These are phyloP conservation scores for Psilopogon haemacephalus DNA, from an alignment of 2,113 vertebrate species.

Conservation along the genomic window DNA sequence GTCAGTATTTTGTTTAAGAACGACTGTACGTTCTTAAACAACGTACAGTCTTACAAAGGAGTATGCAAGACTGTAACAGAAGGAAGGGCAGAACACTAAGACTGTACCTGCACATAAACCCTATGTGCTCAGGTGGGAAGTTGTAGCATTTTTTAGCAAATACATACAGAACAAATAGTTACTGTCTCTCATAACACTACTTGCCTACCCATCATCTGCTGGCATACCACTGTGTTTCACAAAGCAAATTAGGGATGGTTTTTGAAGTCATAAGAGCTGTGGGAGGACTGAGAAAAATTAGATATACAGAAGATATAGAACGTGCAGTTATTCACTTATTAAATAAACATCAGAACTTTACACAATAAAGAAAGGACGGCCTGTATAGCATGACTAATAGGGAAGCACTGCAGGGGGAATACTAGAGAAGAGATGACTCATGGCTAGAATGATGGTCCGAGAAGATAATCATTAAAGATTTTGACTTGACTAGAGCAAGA, in stretches of 20 bases:
- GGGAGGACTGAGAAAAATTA: background rate
- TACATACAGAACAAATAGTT: background rate
- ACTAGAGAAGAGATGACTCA: constrained; percentile 23
- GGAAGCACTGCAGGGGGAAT: background rate
- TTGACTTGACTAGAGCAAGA: background rate
- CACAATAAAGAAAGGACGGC: background rate
- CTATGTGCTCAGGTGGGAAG: background rate
- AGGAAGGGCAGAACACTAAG: background rate
- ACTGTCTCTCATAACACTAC: background rate
- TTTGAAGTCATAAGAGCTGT: background rate
- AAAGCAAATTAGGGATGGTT: background rate
- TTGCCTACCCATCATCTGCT: background rate
- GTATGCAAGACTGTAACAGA: background rate
- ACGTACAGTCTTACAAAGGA: background rate
- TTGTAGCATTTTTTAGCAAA: background rate
- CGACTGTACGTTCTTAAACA: too few species aligned
- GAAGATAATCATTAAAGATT: background rate
- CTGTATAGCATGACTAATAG: background rate
- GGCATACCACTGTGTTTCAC: background rate
- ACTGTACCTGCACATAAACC: background rate
- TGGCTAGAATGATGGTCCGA: background rate
- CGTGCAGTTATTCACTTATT: background rate
- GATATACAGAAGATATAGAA: background rate
- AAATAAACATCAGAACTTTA: background rate
- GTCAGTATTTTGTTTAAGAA: too few species aligned